A percentile compares a stretch with the other conserved stretches of the same genome.
Conservation (phyloP, 2,888 invertebrate species). For the Lithophane leautieri region DNA sequence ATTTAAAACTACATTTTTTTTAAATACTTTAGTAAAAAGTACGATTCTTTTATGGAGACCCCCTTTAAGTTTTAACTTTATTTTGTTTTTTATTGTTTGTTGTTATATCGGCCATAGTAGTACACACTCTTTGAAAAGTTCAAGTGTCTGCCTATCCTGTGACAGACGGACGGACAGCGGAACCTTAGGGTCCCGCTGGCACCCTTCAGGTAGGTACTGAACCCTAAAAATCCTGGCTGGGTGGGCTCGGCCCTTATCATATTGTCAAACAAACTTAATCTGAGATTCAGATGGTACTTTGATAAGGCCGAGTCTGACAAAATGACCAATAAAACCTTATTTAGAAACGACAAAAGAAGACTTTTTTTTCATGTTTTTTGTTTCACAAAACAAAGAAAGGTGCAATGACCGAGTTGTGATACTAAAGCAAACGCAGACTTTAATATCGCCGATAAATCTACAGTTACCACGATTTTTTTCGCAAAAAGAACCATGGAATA, state of each 20-base stretch:
- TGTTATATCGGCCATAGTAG: background rate
- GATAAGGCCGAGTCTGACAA: conserved; percentile 15
- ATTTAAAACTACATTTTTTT: too few species aligned
- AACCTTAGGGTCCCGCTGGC: too few species aligned
- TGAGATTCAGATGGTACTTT: conserved; percentile 18
- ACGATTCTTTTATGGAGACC: background rate
- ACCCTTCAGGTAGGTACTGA: too few species aligned
- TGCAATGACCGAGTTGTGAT: conserved; percentile 41
- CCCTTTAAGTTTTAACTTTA: background rate
- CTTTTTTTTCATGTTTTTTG: conserved; percentile 19
- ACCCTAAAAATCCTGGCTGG: background rate
- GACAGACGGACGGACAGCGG: background rate
- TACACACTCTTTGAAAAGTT: background rate
- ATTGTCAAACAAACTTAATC: conserved; percentile 33
- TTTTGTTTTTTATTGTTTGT: background rate
- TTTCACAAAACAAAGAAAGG: conserved; percentile 32
- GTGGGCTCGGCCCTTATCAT: conserved; percentile 13
- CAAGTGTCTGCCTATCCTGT: background rate
- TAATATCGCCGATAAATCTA: conserved; percentile 37
- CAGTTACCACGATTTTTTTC: conserved; percentile 1
- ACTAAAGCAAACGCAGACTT: conserved; percentile 34
- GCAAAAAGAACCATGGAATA: conserved; percentile 5
- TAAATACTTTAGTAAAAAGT: too few species aligned
- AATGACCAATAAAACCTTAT: conserved; percentile 30
- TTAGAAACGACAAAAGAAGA: conserved; percentile 7